Conservation (phyloP, 2,113 vertebrate species). For the Lathamus discolor region DNA sequence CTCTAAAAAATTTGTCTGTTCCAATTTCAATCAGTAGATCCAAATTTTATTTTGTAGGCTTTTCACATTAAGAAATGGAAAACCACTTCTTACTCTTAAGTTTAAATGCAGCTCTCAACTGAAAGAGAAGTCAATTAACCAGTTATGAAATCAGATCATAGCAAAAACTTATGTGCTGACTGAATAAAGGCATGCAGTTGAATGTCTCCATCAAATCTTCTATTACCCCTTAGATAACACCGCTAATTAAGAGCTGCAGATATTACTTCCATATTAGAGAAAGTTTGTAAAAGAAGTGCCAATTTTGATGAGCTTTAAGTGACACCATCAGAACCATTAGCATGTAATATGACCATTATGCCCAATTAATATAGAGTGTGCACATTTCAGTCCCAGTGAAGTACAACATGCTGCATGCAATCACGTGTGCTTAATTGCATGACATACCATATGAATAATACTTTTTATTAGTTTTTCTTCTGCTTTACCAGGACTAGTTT, state of each 20-base stretch:
- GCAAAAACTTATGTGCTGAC: neutral
- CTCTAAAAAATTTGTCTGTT: neutral
- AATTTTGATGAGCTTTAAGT: neutral
- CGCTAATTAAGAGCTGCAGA: neutral
- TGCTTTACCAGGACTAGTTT: conserved; percentile 84
- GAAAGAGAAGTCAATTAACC: neutral
- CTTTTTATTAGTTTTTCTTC: conserved; percentile 94
- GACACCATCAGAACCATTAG: neutral
- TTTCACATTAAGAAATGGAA: neutral
- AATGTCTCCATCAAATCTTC: neutral
- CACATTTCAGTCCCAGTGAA: conserved; percentile 16
- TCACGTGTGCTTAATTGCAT: conserved; percentile 40
- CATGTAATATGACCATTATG: neutral
- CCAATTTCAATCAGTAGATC: neutral
- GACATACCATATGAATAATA: conserved; percentile 95
- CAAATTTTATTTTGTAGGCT: neutral
- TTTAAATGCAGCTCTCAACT: neutral
- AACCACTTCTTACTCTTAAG: neutral
- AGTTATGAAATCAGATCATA: conserved; percentile 23
- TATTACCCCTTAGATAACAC: neutral
- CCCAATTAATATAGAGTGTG: neutral
- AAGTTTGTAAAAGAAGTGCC: neutral
- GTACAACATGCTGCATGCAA: conserved; percentile 77
- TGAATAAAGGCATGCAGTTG: neutral
- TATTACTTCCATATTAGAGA: neutral